Evolutionary conservation across 2,113 vertebrate genomes (phyloP), one percentile per base, ranked within the genome.

Genomic region (Ochotona princeps): DNA sequence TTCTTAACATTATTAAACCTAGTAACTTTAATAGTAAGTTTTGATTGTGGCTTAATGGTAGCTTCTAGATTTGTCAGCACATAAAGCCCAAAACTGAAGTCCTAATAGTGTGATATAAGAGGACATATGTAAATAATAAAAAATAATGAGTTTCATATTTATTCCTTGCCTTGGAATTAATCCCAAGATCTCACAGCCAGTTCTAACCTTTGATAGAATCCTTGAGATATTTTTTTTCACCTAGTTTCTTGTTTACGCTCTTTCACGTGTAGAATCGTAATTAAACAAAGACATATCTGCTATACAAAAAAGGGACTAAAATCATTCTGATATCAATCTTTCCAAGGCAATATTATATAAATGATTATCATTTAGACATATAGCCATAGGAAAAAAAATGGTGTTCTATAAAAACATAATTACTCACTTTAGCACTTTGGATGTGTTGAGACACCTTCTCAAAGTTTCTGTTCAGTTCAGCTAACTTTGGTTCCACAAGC

Each of bases 401-500:
- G 8, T 69, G 49, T 73, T 73, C 20, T 57, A 66, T 35, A 70
- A 86, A 93, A 89, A 67, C 32, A 28, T 3, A 35, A 80, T 54
- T 70, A 90, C 98, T 98, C 96, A 99, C 99, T 97, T 99, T 98
- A 63, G 99, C 98, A 20, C 98, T 98, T 97, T 96, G 98, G 97
- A 99, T 99, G 96, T 99, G 99, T 66, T 99, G 99, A 83, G 99
- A 99, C 26, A 99, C 99, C 96, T 99, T 99, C 93, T 99, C 99
- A 82, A 99, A 99, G 97, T 99, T 99, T 65, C 98, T 98, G 95
- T 99, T 99, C 84, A 99, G 97, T 76, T 99, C 99, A 1, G 98
- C 96, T 94, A 99, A 97, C 93, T 99, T 99, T 32, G 99, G 99
- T 87, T 99, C 99, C 72, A 99, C 99, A 5, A 99, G 98, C 1